Base-by-base conservation (phyloP, 2,797 vertebrate genomes). In the Cyclopterus lumpus region DNA sequence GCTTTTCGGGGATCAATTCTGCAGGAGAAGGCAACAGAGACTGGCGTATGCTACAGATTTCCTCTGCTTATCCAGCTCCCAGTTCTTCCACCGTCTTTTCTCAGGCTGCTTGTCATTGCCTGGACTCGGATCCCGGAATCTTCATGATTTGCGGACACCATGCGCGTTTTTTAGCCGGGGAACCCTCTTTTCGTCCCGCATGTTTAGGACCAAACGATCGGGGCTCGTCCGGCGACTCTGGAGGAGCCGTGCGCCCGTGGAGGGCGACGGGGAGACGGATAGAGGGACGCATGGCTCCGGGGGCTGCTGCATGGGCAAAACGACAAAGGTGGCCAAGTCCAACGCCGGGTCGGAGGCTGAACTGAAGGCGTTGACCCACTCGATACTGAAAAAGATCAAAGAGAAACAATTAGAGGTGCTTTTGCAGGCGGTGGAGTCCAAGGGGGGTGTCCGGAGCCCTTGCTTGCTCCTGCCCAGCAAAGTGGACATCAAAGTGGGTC, bases 171-270 rank as follows among this genome's bases (percentile, higher is more conserved):
- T 96, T 98, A 98, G 97, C 97, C 96, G 97, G 96, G 95, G 93
- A 95, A 95, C 94, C 95, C 93, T 96, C 94, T 95, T 96, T 94
- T 95, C 96, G 94, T 97, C 96, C 97, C 97, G 97, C 95, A 99
- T 99, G 97, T 98, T 99, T 95, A 97, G 97, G 97, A 98, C 97
- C 97, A 98, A 97, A 98, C 97, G 97, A 93, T 97, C 97, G 95
- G 95, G 96, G 95, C 97, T 98, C 94, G 96, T 98, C 94, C 97
- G 97, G 95, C 96, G 97, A 96, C 97, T 99, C 91, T 99, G 97
- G 97, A 95, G 97, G 95, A 98, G 96, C 95, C 97, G 97, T 68
- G 96, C 97, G 94, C 95, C 97, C 94, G 97, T 94, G 93, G 96
- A 96, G 92, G 95, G 94, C 92, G 96, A 97, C 95, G 96, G 95